Percentiles rank a stretch among this genome's conserved stretches.
These are phyloP conservation scores for Aselliscus stoliczkanus DNA, from an alignment of 2,797 vertebrate genomes.

Conservation along the genomic window DNA sequence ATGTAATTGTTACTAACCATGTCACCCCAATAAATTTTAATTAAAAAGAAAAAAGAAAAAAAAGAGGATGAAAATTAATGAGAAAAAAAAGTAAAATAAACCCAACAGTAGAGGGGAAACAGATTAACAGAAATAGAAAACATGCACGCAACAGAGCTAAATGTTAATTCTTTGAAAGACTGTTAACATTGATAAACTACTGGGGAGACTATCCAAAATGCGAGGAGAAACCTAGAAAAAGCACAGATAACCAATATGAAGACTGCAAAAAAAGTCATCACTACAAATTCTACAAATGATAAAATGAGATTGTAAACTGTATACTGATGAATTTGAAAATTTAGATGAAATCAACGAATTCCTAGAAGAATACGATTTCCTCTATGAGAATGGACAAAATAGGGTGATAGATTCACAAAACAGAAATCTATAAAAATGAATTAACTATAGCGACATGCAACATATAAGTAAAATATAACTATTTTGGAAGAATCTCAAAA, in stretches of 20 bases:
- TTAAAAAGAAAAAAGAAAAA: background rate
- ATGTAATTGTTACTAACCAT: too few relatives aligned
- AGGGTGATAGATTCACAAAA: background rate
- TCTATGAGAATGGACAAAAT: background rate
- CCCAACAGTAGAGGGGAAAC: background rate
- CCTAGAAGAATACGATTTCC: background rate
- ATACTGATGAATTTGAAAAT: background rate
- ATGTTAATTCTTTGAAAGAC: background rate
- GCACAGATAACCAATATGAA: background rate
- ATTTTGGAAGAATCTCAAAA: background rate
- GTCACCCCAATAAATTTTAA: too few relatives aligned
- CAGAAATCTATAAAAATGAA: background rate
- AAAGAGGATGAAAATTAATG: background rate
- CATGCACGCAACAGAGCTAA: background rate
- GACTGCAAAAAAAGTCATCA: background rate
- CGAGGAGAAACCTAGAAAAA: background rate
- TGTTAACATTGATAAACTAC: background rate
- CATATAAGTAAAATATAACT: too few relatives aligned
- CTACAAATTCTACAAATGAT: background rate
- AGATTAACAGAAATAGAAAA: background rate
- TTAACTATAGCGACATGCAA: background rate
- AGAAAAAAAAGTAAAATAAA: background rate
- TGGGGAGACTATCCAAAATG: background rate
- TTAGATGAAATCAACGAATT: background rate
- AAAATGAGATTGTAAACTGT: background rate